phyloP scores from a whole-genome alignment of 2,113 vertebrate genomes.

The Bubo blakistoni region DNA sequence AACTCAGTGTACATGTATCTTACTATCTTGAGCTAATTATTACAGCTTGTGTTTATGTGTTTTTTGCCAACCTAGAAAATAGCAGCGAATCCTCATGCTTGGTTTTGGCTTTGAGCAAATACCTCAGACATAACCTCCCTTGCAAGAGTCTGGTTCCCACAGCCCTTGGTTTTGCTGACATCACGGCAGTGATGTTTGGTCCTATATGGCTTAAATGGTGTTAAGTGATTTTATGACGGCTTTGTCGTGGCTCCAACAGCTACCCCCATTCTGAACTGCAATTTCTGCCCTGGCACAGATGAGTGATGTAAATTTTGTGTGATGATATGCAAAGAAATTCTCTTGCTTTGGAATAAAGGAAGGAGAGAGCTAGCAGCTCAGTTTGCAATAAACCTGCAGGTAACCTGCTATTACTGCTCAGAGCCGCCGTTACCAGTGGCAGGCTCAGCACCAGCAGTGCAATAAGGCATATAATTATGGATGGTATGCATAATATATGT shows the following conservation, averaged over 20 bases:
- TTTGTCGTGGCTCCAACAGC: not conserved
- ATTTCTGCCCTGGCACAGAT: not conserved
- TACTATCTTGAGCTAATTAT: not conserved
- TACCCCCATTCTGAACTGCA: not conserved
- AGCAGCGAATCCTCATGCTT: not conserved
- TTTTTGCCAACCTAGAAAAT: not conserved
- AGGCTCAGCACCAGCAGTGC: not conserved
- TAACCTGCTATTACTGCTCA: not conserved
- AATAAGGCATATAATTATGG: not conserved
- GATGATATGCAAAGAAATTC: not conserved
- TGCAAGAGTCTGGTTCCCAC: not conserved
- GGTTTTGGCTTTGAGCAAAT: not conserved
- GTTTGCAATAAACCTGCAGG: not conserved
- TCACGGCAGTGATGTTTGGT: not conserved
- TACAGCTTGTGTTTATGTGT: not conserved
- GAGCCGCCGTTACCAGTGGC: not conserved
- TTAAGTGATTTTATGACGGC: not conserved
- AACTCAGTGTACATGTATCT: not conserved
- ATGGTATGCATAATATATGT: not conserved
- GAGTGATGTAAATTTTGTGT: not conserved
- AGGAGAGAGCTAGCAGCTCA: not conserved
- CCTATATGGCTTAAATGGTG: not conserved
- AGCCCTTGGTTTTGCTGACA: not conserved
- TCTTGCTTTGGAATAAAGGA: not conserved
- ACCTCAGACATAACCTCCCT: not conserved